Percentiles rank a stretch among this genome's conserved stretches.
Evolutionary conservation across 2,797 vertebrate genomes (phyloP).

Genomic region (Apogon talboti): DNA sequence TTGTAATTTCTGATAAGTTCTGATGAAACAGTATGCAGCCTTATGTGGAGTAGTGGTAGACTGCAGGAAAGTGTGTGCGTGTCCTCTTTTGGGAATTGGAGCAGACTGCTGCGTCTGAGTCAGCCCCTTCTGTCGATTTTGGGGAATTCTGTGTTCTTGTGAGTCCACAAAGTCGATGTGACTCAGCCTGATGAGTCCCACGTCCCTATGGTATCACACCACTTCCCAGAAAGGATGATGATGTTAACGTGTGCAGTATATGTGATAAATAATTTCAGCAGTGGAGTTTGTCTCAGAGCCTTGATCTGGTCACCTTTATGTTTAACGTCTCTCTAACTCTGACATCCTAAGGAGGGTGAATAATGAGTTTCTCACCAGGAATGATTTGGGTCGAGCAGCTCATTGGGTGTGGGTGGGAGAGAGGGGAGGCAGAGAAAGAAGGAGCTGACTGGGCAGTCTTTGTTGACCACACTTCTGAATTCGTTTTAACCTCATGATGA

Average conservation of each 20-base stretch:
- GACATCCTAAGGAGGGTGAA: conserved; percentile 21
- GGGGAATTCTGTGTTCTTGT: conserved; percentile 65
- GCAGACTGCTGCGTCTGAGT: conserved; percentile 63
- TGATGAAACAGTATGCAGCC: conserved; percentile 2
- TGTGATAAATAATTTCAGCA: conserved; percentile 27
- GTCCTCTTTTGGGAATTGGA: conserved; percentile 61
- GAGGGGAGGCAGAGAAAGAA: conserved; percentile 38
- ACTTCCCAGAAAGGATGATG: conserved; percentile 68
- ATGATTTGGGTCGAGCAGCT: conserved; percentile 19
- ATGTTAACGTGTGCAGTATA: conserved; percentile 3
- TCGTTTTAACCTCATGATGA: conserved; percentile 41
- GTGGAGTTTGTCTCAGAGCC: background rate
- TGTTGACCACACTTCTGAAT: conserved; percentile 43
- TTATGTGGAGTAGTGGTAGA: conserved; percentile 16
- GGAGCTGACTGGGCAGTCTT: conserved; percentile 59
- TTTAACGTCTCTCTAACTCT: background rate
- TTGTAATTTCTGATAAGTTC: background rate
- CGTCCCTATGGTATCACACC: conserved; percentile 40
- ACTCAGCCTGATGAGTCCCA: conserved; percentile 62
- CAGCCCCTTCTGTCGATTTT: conserved; percentile 61
- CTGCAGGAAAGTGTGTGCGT: conserved; percentile 32
- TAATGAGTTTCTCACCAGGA: conserved; percentile 26
- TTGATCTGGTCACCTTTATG: conserved; percentile 19
- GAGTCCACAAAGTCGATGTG: conserved; percentile 60
- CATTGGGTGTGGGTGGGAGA: conserved; percentile 44